Conservation (phyloP, 2,797 vertebrate species). For the Remorina albescens region DNA sequence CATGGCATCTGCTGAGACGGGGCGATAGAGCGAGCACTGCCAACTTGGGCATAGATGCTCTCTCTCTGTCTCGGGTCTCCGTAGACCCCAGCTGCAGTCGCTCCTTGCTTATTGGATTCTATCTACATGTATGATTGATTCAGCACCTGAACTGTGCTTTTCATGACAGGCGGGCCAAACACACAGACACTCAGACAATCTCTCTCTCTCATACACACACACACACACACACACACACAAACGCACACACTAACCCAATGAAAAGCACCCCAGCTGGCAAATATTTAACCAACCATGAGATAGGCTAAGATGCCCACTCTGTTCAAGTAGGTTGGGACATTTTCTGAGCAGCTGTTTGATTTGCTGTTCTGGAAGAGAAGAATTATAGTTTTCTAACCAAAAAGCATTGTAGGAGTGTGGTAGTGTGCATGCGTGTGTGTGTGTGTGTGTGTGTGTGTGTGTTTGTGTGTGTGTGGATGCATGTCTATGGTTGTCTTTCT, state of each 20-base stretch:
- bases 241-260: conserved; percentile 14
- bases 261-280: conserved; percentile 77
- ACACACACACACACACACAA: conserved; percentile 7
- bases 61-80: conserved; percentile 60
- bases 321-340: conserved; percentile 40
- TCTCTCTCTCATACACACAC: conserved; percentile 22
- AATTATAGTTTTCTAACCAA: conserved; percentile 22
- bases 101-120: conserved; percentile 85
- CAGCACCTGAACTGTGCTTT: conserved; percentile 80
- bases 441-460: conserved; percentile 7
- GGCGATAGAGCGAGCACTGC: conserved; percentile 63
- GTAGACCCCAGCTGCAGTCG: conserved; percentile 88
- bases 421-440: neutral
- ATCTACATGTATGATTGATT: conserved; percentile 91
- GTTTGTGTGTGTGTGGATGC: neutral
- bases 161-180: conserved; percentile 60
- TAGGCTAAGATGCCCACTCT: conserved; percentile 68
- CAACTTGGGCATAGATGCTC: conserved; percentile 60
- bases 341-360: conserved; percentile 62
- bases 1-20: conserved; percentile 86
- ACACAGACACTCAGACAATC: conserved; percentile 43
- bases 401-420: neutral
- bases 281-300: conserved; percentile 75
- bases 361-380: conserved; percentile 50
- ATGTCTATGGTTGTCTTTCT: neutral